Percentiles rank a stretch among this genome's conserved stretches.
phyloP scores from a whole-genome alignment of 2,797 vertebrate genomes.

The Prionace glauca region DNA sequence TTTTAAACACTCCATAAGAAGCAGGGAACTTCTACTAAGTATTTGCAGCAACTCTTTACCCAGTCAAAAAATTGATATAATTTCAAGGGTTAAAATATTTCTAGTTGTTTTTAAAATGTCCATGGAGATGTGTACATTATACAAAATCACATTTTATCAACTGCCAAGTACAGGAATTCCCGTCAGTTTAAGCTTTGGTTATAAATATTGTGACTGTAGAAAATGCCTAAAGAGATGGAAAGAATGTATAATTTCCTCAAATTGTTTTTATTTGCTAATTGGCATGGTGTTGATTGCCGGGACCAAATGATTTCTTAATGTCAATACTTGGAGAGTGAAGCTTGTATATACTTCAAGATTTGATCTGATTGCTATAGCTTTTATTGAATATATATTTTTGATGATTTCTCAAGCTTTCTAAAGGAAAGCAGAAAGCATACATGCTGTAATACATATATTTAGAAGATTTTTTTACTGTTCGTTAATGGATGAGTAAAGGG shows the following conservation, averaged over 20 bases:
- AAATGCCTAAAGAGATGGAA: not conserved
- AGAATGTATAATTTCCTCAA: not conserved
- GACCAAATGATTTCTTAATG: not conserved
- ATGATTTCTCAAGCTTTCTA: not conserved
- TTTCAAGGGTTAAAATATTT: not conserved
- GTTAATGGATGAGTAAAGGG: not conserved
- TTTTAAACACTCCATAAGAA: not conserved
- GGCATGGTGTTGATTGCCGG: not conserved
- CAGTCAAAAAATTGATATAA: not conserved
- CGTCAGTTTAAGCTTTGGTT: not conserved
- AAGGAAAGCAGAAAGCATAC: not conserved
- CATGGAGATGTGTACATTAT: not conserved
- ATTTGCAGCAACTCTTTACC: not conserved
- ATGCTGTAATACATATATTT: not conserved
- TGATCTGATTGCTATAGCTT: not conserved
- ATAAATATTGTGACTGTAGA: not conserved
- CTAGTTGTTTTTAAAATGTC: not conserved
- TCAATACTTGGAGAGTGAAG: not conserved
- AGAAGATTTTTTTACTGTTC: not conserved
- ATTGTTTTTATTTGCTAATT: slow-evolving; percentile 23
- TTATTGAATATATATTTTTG: not conserved
- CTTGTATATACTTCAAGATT: not conserved
- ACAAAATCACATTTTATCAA: slow-evolving; percentile 15
- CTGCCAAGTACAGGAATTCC: not conserved
- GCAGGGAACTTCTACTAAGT: not conserved